These are phyloP conservation scores for Cosmia pyralina DNA, from an alignment of 2,888 invertebrate species.

Conservation along the genomic window DNA sequence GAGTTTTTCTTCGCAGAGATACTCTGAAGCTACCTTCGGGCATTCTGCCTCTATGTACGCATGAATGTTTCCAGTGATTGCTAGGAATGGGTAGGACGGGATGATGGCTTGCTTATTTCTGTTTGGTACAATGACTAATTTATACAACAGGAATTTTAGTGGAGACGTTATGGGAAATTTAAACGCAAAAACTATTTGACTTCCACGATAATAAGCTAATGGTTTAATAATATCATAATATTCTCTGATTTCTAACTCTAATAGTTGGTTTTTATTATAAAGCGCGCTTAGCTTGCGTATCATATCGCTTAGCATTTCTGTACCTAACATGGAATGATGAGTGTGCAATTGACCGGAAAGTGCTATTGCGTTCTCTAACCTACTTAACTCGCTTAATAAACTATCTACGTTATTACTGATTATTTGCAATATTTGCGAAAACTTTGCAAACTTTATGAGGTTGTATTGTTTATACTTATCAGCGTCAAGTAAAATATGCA, in stretches of 20 bases:
- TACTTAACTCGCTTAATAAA: constrained; percentile 10
- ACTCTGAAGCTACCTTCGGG: constrained; percentile 9
- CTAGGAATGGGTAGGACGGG: constrained; percentile 1
- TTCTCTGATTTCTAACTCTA: background rate
- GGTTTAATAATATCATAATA: background rate
- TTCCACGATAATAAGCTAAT: background rate
- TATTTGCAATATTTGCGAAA: constrained; percentile 5
- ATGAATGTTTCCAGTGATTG: constrained; percentile 8
- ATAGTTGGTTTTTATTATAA: background rate
- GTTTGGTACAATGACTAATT: background rate
- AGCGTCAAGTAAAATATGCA: constrained; percentile 4
- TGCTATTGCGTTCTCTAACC: constrained; percentile 7
- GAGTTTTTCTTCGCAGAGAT: background rate
- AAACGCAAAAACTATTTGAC: background rate
- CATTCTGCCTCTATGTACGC: constrained; percentile 1
- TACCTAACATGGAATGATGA: constrained; percentile 8
- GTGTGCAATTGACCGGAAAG: constrained; percentile 3
- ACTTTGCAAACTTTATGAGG: constrained; percentile 5
- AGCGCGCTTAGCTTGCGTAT: background rate
- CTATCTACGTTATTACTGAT: constrained; percentile 2
- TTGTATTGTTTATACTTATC: background rate
- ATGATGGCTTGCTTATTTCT: background rate
- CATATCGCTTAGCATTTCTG: background rate
- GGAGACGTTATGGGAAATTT: background rate
- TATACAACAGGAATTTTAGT: background rate